Conservation (phyloP, 53 echinoderm and acorn worm genomes). For the Actinopyga echinites region DNA sequence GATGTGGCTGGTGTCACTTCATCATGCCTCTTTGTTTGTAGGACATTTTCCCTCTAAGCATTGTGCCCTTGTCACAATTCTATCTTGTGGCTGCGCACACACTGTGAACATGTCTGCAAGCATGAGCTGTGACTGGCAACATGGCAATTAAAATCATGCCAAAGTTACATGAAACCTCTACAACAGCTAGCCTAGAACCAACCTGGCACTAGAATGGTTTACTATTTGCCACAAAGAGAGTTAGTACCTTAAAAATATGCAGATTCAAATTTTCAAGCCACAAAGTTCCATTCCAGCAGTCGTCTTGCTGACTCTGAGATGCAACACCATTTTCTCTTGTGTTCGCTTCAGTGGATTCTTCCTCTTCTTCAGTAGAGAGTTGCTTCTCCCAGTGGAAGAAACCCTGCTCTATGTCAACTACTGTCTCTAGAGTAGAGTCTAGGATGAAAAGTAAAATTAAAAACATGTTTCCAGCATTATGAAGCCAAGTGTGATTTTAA, state of each 20-base stretch:
- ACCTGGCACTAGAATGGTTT: too few relatives aligned
- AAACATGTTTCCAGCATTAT: neutral
- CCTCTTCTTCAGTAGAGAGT: conserved; percentile 29
- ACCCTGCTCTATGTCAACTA: conserved; percentile 67
- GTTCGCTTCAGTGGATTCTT: neutral
- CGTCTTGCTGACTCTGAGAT: conserved; percentile 3
- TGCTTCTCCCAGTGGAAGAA: conserved; percentile 82
- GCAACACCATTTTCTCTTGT: neutral
- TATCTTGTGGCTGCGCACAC: too few relatives aligned
- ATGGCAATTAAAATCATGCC: too few relatives aligned
- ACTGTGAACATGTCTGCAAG: too few relatives aligned
- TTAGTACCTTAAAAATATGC: conserved; percentile 66
- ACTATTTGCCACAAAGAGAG: neutral
- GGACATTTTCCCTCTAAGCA: too few relatives aligned
- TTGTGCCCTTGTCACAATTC: too few relatives aligned
- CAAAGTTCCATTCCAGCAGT: conserved; percentile 54
- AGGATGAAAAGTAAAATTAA: neutral
- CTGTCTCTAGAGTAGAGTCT: conserved; percentile 16
- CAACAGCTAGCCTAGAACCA: too few relatives aligned
- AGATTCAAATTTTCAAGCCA: conserved; percentile 76
- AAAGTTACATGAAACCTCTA: too few relatives aligned
- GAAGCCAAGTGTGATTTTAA: neutral
- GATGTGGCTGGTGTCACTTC: too few relatives aligned
- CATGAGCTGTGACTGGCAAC: too few relatives aligned
- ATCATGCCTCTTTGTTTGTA: too few relatives aligned